Conservation (phyloP, 2,113 vertebrate genomes). For the Thryonomys swinderianus region DNA sequence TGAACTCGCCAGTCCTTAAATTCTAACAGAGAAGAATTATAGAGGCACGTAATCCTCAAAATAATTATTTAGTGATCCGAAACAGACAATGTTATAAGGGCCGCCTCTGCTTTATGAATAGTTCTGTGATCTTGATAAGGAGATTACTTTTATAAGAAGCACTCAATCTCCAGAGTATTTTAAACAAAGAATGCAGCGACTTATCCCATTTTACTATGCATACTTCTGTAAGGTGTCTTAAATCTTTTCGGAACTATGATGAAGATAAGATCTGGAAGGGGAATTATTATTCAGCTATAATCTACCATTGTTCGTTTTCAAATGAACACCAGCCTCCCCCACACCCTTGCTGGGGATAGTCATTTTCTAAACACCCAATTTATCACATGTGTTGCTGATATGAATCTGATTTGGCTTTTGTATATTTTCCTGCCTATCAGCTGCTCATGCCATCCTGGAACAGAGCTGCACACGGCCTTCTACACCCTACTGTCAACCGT, state of each 20-base stretch:
- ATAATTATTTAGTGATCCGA: conserved; percentile 74
- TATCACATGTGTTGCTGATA: not conserved
- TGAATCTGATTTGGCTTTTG: not conserved
- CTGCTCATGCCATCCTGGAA: not conserved
- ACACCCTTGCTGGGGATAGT: not conserved
- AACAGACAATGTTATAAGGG: conserved; percentile 52
- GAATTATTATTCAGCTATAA: not conserved
- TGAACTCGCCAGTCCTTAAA: conserved; percentile 66
- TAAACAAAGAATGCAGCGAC: conserved; percentile 38
- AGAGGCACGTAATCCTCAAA: conserved; percentile 65
- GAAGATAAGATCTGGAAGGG: not conserved
- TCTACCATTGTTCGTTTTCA: not conserved
- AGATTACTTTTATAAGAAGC: conserved; percentile 66
- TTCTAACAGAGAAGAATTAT: conserved; percentile 67
- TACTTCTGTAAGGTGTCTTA: conserved; percentile 33
- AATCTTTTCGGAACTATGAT: conserved; percentile 29
- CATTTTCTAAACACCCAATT: not conserved
- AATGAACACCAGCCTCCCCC: not conserved
- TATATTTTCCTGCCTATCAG: not conserved
- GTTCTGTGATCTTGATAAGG: conserved; percentile 66
- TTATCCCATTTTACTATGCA: conserved; percentile 43
- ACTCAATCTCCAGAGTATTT: conserved; percentile 43
- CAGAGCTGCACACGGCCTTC: not conserved
- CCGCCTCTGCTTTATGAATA: conserved; percentile 44
- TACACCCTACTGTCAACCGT: accelerated